Evolutionary conservation across 2,797 vertebrate species (phyloP).

Genomic region (Typhlichthys eigenmanni): DNA sequence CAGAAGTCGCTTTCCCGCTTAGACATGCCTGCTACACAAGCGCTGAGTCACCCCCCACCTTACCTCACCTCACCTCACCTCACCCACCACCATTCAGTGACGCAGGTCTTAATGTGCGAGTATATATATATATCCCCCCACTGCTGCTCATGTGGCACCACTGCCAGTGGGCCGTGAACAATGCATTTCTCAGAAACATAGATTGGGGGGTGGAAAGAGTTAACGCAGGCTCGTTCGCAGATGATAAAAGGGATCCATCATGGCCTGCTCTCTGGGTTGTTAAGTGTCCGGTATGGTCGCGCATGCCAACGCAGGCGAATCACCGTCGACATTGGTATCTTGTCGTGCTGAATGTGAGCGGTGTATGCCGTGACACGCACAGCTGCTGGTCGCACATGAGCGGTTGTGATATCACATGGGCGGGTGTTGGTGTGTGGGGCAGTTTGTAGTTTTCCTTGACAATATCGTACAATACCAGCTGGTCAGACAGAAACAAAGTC

Average conservation of each 20-base stretch:
- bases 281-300: conserved; percentile 2
- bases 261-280: conserved; percentile 15
- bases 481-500: no score
- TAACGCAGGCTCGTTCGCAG: not conserved
- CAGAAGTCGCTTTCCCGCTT: conserved; percentile 30
- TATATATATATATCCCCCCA: conserved; percentile 7
- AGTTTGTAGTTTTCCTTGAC: no score
- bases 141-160: not conserved
- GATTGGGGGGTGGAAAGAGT: conserved; percentile 33
- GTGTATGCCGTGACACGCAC: no score
- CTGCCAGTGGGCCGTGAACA: conserved; percentile 52
- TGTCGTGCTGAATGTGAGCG: no score
- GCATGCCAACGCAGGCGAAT: not conserved
- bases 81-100: conserved; percentile 47
- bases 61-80: no score
- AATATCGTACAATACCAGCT: no score
- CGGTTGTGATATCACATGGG: no score
- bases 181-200: conserved; percentile 47
- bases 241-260: conserved; percentile 9
- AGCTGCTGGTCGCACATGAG: no score
- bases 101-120: conserved; percentile 34
- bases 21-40: conserved; percentile 64
- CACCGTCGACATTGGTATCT: no score
- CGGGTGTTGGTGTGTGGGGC: no score
- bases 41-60: conserved; percentile 68